Conservation (phyloP, 2,113 vertebrate genomes). For the Xyliphius kryptos region DNA sequence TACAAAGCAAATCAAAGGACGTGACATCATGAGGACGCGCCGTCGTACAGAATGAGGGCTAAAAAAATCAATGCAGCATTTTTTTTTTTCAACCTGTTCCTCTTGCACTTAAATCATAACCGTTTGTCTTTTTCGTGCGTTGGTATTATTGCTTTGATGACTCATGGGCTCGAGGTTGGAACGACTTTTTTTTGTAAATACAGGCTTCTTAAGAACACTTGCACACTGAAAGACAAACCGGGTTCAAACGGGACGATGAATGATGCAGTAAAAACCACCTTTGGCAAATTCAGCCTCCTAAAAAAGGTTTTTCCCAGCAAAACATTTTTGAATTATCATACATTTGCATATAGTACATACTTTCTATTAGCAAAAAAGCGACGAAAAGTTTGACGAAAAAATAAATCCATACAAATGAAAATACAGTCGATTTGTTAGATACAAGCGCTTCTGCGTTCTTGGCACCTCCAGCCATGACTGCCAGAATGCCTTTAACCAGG, state of each 20-base stretch:
- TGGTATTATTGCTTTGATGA: no score
- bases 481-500: constrained; percentile 51
- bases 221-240: no score
- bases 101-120: constrained; percentile 13
- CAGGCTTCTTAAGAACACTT: no score
- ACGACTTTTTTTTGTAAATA: no score
- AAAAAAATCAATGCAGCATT: constrained; percentile 62
- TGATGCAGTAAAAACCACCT: constrained; percentile 52
- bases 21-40: neutral
- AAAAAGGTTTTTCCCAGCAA: constrained; percentile 36
- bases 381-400: constrained; percentile 29
- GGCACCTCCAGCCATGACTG: constrained; percentile 55
- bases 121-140: no score
- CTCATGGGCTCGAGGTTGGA: no score
- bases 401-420: constrained; percentile 51
- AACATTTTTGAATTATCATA: constrained; percentile 44
- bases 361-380: no score
- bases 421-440: constrained; percentile 62
- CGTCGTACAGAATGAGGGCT: constrained; percentile 47
- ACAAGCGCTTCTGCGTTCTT: constrained; percentile 64
- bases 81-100: constrained; percentile 41
- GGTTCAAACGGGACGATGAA: constrained; percentile 28
- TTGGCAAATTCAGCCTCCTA: constrained; percentile 57
- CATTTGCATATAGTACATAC: constrained; percentile 53
- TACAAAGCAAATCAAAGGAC: constrained; percentile 43